Evolutionary conservation across 2,113 vertebrate genomes (phyloP), one percentile per base, ranked within the genome.

Genomic region (Myotis lucifugus): DNA sequence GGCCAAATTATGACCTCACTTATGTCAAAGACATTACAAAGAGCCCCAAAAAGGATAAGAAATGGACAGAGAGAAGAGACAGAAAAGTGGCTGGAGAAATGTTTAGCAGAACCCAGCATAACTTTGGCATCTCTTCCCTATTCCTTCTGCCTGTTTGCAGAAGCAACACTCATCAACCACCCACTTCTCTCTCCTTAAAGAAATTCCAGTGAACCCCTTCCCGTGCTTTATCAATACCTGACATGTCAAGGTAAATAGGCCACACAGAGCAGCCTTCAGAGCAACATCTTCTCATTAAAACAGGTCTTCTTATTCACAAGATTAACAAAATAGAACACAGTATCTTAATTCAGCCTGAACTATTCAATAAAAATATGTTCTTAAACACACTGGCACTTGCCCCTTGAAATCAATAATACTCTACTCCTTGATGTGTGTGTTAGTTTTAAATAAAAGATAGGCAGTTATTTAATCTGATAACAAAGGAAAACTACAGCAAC

Each of bases 1-100:
- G 77, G 54, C 82, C 92, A 95, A 93, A 87, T 94, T 96, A 76
- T 92, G 92, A 97, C n/a, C 40, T 87, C 34, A 89, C 48, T 83
- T 94, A 79, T 67, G 73, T 74, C 40, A 95, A 78, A 89, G 56
- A 92, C 29, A 85, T 85, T 81, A 69, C 85, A 89, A 86, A 81
- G 48, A 93, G 11, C n/a, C 12, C 87, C 64, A n/a, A 69, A 83
- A 94, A 83, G 14, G 69, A 88, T 86, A 95, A 91, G 84, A 96
- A 94, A 78, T 42, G 54, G 69, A 69, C 83, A 90, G 88, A 95
- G 64, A 90, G 70, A 90, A 90, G 78, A 88, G 40, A 85, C n/a
- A 94, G 72, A 83, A 84, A 86, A 95, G 67, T 52, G 32, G 29
- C 69, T 77, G 85, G 67, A 85, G 87, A 85, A 72, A 78, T n/a